phyloP scores from a whole-genome alignment of 2,888 invertebrate genomes.

The Xiphydria camelus region DNA sequence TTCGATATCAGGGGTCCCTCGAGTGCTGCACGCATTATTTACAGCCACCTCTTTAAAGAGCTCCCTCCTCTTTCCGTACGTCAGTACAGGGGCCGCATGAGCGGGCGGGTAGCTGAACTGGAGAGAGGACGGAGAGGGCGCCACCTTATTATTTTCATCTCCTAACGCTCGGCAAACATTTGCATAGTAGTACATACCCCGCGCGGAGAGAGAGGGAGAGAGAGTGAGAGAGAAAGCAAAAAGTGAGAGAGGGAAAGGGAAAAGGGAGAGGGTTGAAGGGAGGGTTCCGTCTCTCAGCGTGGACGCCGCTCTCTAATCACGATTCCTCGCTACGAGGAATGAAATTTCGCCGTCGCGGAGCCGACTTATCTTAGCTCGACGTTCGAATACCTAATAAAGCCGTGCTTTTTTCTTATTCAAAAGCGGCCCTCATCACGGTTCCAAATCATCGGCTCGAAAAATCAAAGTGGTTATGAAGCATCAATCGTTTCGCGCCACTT shows the following conservation, averaged over 20 bases:
- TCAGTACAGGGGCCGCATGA: slow-evolving; percentile 15
- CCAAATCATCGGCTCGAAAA: too few relatives aligned
- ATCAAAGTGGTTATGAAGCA: too few relatives aligned
- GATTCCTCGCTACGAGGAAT: slow-evolving; percentile 8
- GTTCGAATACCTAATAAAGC: too few relatives aligned
- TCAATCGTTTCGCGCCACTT: neutral
- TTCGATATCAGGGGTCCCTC: slow-evolving; percentile 1
- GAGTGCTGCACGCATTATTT: slow-evolving; percentile 11
- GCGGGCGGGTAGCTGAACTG: slow-evolving; percentile 9
- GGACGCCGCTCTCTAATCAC: slow-evolving; percentile 7
- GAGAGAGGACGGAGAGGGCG: slow-evolving; percentile 17
- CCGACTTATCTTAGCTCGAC: too few relatives aligned
- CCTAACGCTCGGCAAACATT: slow-evolving; percentile 41
- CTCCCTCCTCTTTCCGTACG: slow-evolving; percentile 14
- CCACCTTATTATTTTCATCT: slow-evolving; percentile 45
- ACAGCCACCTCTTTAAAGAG: slow-evolving; percentile 14
- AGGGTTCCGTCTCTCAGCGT: neutral
- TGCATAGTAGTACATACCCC: slow-evolving; percentile 29
- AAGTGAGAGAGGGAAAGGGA: too few relatives aligned
- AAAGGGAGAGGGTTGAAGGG: neutral
- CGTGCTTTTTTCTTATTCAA: too few relatives aligned
- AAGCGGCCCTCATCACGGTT: too few relatives aligned
- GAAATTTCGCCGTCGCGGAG: slow-evolving; percentile 9
- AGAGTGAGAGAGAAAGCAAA: slow-evolving; percentile 4
- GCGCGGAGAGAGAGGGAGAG: slow-evolving; percentile 6